Evolutionary conservation across 1,140 invertebrate genomes (phyloP), one percentile per base, ranked within the genome.

Genomic region (Drosophila leontia): DNA sequence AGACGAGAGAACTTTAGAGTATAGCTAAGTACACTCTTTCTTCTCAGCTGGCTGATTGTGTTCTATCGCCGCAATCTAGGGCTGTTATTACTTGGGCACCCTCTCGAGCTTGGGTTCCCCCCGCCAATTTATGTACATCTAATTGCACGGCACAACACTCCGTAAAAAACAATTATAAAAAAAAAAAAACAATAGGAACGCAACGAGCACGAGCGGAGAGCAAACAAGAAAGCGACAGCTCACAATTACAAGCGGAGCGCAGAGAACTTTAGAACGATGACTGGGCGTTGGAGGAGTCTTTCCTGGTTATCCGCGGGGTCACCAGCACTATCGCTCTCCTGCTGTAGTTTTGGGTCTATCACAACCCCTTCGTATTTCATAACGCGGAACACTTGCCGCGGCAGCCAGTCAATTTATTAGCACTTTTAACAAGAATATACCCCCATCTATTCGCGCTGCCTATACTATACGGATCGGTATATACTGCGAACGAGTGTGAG

Each of bases 371-470:
- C 60, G 45, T 56, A 78, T 69, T 78, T 78, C 56, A 72, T 65
- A 79, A 78, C 61, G 80, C 77, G 65, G 67, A 86, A 72, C 79
- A 76, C 80, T 78, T 81, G 75, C 78, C 78, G 78, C 56, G 55
- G 57, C 78, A 68, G 70, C 61, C 68, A 50, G 72, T 84, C 85
- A 88, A 87, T 90, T 87, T 87, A 90, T 87, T 87, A 87, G 85
- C 84, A 87, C 84, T 87, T 72, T 87, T 78, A 88, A 78, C 80
- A 80, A 79, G 80, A 80, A 69, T 80, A 69, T 75, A 75, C 59
- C 76, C 84, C 84, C 84, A 80, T 78, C 74, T 64, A 87, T 62
- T 80, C 70, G 62, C 60, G 65, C 71, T 47, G 76, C 62, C 44
- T 75, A 75, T 75, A 76, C 53, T 78, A 69, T 78, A 61, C 56